These are phyloP conservation scores for Stramonita haemastoma DNA, from an alignment of 2,888 invertebrate species.

Conservation along the genomic window DNA sequence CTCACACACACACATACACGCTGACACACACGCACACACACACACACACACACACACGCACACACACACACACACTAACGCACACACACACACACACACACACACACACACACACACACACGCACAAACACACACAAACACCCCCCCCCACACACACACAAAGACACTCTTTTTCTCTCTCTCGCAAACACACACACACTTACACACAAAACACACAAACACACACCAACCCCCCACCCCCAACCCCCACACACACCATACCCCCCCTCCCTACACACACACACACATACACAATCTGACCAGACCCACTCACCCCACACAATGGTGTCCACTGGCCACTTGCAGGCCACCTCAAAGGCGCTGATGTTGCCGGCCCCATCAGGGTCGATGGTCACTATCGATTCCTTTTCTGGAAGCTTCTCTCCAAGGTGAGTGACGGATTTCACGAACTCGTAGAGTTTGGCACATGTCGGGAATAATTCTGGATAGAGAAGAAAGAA, in stretches of 20 bases:
- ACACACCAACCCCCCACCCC: no score
- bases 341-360: slow-evolving; percentile 63
- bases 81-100: no score
- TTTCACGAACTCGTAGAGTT: slow-evolving; percentile 35
- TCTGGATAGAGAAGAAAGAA: slow-evolving; percentile 36
- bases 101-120: no score
- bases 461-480: slow-evolving; percentile 44
- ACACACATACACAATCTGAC: no score
- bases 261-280: no score
- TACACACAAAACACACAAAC: no score
- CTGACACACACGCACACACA: neutral
- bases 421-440: slow-evolving; percentile 36
- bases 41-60: neutral
- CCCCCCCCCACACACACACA: no score
- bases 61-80: neutral
- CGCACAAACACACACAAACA: no score
- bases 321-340: slow-evolving; percentile 49
- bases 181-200: no score
- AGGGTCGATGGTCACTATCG: slow-evolving; percentile 63
- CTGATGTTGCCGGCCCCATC: slow-evolving; percentile 59
- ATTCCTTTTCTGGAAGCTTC: slow-evolving; percentile 38
- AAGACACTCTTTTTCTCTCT: no score
- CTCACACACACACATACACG: no score
- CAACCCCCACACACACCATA: no score
- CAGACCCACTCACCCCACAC: neutral